Base-by-base conservation (phyloP, 2,113 vertebrate species). In the Lamprotornis superbus region DNA sequence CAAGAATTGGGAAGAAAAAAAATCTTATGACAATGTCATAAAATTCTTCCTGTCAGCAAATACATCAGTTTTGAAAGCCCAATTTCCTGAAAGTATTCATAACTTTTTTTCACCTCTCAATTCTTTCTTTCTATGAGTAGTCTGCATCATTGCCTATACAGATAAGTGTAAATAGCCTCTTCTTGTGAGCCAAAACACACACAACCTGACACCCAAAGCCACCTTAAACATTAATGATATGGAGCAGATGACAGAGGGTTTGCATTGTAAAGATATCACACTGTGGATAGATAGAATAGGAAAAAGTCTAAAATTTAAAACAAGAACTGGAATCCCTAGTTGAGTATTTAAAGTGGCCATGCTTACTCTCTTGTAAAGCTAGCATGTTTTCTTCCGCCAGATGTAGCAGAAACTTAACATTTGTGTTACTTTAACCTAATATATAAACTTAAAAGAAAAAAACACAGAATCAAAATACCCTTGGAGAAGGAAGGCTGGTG, bases 301-400 rank as follows among this genome's bases (percentile, higher is more conserved):
- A 88, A 94, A 93, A 95, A 90, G 27, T 15, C 68, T 69, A 79
- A 91, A 93, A 63, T 59, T 86, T 86, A 70, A 81, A 94, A 82
- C 50, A 92, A 73, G 83, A 83, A 71, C 57, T 86, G 35, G 69
- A 97, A 87, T 95, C 73, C 64, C 88, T 91, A 33, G 78, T 15
- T 90, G 3, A 81, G 81, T 28, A 27, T 74, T 93, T 92, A 74
- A 91, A 95, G 73, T 49, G 59, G 23, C 20, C 69, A 10, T 92
- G 78, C 83, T 97, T 95, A 90, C 65, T 68, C 27, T 91, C 68
- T 79, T 95, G 93, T 95, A 88, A 92, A 96, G 30, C 18, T 84
- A 90, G 65, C 71, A 55, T 20, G 7, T 95, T 95, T 95, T n/a
- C 75, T 96, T 96, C 95, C 96, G 88, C 94, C 95, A 95, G 81